phyloP scores from a whole-genome alignment of 2,113 vertebrate genomes.

The Thalassoma bifasciatum region DNA sequence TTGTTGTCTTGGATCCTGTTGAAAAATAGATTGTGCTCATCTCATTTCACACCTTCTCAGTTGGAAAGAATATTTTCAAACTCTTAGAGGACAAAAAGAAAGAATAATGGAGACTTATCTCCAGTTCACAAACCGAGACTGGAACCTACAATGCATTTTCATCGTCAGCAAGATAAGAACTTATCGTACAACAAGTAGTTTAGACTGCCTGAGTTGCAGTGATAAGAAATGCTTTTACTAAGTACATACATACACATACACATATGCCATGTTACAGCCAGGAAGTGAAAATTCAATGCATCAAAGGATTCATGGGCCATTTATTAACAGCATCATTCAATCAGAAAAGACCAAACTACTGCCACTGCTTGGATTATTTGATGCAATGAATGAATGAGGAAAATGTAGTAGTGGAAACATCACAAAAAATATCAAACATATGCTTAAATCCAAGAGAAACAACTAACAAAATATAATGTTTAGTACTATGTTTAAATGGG shows the following conservation, averaged over 20 bases:
- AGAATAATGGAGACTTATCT: constrained; percentile 2
- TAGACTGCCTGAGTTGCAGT: background rate
- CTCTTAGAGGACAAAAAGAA: background rate
- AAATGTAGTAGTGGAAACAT: too few species aligned
- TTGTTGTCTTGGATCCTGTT: background rate
- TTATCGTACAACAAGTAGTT: background rate
- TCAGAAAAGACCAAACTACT: too few species aligned
- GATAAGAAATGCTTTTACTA: background rate
- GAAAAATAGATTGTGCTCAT: constrained; percentile 20
- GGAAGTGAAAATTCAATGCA: background rate
- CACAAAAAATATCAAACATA: too few species aligned
- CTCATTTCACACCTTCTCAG: constrained; percentile 32
- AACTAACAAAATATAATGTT: too few species aligned
- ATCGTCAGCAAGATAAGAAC: background rate
- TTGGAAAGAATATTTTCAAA: constrained; percentile 17
- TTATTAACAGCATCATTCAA: too few species aligned
- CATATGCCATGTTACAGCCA: background rate
- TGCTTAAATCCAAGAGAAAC: too few species aligned
- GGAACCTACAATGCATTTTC: background rate
- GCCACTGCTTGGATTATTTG: too few species aligned
- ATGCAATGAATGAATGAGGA: too few species aligned
- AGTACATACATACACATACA: background rate
- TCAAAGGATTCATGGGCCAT: too few species aligned
- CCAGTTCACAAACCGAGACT: background rate
- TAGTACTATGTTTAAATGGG: too few species aligned